Conservation (phyloP, 2,888 invertebrate species). For the Incurvaria masculella region DNA sequence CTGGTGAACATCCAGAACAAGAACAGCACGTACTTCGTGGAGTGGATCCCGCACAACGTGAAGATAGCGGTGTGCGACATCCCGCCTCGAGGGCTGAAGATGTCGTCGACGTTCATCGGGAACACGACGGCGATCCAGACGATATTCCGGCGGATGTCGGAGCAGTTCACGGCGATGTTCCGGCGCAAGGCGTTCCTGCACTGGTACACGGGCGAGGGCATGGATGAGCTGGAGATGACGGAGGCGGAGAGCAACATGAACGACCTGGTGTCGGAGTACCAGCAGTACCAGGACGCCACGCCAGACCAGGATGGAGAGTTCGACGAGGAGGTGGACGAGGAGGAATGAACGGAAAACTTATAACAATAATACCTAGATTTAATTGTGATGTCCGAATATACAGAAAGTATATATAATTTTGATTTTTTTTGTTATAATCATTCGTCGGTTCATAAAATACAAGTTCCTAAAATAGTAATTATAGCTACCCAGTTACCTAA, state of each 20-base stretch:
- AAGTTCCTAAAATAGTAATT: too few species aligned
- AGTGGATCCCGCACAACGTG: slow-evolving; percentile 78
- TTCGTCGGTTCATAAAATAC: too few species aligned
- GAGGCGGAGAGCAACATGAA: too few species aligned
- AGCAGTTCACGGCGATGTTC: slow-evolving; percentile 92
- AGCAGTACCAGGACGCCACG: slow-evolving; percentile 82
- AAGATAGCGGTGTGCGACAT: slow-evolving; percentile 81
- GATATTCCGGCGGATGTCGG: slow-evolving; percentile 80
- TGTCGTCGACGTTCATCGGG: slow-evolving; percentile 86
- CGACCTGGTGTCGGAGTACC: too few species aligned
- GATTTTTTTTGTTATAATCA: too few species aligned
- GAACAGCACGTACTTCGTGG: slow-evolving; percentile 74
- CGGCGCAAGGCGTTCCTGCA: slow-evolving; percentile 94
- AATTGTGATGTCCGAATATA: too few species aligned
- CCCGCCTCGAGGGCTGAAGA: slow-evolving; percentile 70
- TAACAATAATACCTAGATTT: too few species aligned
- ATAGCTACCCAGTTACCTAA: too few species aligned
- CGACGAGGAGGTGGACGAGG: slow-evolving; percentile 61
- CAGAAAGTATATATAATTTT: too few species aligned
- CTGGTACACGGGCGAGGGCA: slow-evolving; percentile 92
- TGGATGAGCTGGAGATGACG: slow-evolving; percentile 90
- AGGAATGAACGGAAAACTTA: slow-evolving; percentile 17
- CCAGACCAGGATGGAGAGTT: slow-evolving; percentile 76
- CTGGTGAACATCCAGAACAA: slow-evolving; percentile 75
- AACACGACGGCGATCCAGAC: slow-evolving; percentile 86